These are phyloP conservation scores for Cyphomyrmex costatus DNA, from an alignment of 1,140 invertebrate species.

Conservation along the genomic window DNA sequence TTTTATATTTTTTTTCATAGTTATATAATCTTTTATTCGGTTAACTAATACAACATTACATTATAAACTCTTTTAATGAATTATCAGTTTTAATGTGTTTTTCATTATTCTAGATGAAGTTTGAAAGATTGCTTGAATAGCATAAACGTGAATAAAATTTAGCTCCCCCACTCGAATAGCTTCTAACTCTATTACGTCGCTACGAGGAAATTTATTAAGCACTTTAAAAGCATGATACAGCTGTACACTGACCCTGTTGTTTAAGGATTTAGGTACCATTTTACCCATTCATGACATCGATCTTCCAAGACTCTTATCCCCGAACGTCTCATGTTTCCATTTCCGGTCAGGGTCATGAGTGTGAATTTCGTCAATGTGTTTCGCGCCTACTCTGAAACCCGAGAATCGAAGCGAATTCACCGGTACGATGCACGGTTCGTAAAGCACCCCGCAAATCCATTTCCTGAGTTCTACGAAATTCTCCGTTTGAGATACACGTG, in stretches of 20 bases:
- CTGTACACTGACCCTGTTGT: constrained; percentile 22
- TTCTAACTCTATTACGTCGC: not conserved
- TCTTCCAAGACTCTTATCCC: not conserved
- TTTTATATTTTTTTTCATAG: too few relatives aligned
- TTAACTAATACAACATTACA: not conserved
- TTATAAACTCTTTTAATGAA: not conserved
- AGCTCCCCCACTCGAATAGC: not conserved
- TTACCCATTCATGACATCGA: constrained; percentile 28
- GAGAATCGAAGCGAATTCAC: constrained; percentile 65
- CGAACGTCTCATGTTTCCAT: constrained; percentile 70
- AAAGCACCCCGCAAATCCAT: constrained; percentile 31
- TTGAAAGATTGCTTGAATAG: not conserved
- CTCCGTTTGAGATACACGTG: constrained; percentile 7
- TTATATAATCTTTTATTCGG: not conserved
- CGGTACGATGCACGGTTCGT: constrained; percentile 44
- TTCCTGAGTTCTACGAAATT: constrained; percentile 8
- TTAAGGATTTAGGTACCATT: constrained; percentile 47
- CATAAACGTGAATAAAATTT: not conserved
- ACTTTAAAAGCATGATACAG: not conserved
- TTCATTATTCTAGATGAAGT: not conserved
- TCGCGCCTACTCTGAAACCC: constrained; percentile 67
- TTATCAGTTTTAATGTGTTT: not conserved
- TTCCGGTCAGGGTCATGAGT: constrained; percentile 64
- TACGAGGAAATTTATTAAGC: constrained; percentile 39
- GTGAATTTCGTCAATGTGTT: constrained; percentile 52